Base-by-base conservation (phyloP, 1,140 invertebrate genomes). In the Aphelenchoides besseyi region DNA sequence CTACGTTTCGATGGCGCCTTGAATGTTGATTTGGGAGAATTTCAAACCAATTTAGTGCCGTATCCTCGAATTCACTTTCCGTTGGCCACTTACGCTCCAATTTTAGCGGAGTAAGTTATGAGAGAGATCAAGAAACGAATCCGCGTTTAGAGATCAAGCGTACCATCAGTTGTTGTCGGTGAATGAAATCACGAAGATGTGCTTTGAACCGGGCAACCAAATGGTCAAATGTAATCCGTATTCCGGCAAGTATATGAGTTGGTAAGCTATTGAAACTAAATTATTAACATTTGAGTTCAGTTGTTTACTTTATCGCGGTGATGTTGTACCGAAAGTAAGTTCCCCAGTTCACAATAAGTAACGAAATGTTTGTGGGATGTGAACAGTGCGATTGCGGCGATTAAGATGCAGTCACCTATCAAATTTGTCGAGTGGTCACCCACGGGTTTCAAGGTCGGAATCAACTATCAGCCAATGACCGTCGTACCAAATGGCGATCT, bases 1-100 rank as follows among this genome's bases (percentile, higher is more conserved):
- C 88, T 92, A 37, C 88, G 92, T 75, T 94, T 94, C 86, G 92
- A 93, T 85, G 92, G 92, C 81, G 91, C 91, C 48, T 87, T 93
- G 16, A 94, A 92, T 86, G 91, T 92, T 68, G 92, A 94, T 85
- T 87, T 94, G 52, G 93, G 91, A 30, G 92, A 94, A 86, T 94
- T 94, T 88, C 92, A 91, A 73, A 92, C 91, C 72, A 92, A 92
- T 86, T 89, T 92, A 87, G 91, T 92, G 74, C 91, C 91, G 33
- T 92, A 91, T 85, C 91, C 91, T 18, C 88, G 91, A 84, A 92
- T 91, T 84, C 91, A 91, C 82, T 92, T 91, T 88, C 82, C 82
- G 12, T 71, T 84, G 53, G 82, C 75, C 68, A 84, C 82, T 26
- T 84, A 85, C 61, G 79, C 82, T 23, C 82, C 82, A 12, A 80